phyloP scores from a whole-genome alignment of 2,113 vertebrate genomes.

The Asarcornis scutulata region DNA sequence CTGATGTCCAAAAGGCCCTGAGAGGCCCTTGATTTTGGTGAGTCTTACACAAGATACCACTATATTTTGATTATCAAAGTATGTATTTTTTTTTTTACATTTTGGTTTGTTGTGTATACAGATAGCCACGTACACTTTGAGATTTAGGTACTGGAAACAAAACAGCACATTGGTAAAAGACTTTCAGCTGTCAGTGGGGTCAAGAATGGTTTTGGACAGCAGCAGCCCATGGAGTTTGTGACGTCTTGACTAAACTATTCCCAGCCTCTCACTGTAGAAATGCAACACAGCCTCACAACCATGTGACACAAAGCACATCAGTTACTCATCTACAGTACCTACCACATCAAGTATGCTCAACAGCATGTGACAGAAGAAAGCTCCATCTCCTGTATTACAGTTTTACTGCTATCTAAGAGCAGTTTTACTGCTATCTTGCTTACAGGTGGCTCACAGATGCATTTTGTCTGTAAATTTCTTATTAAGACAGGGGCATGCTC shows the following conservation, averaged over 20 bases:
- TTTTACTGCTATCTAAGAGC: neutral
- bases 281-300: neutral
- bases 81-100: neutral
- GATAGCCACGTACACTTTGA: neutral
- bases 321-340: neutral
- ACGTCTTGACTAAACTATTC: neutral
- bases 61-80: neutral
- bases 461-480: neutral
- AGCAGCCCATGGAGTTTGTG: neutral
- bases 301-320: neutral
- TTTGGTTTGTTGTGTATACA: neutral
- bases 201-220: neutral
- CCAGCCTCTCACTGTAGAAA: accelerated
- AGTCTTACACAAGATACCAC: neutral
- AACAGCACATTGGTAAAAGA: neutral
- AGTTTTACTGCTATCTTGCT: neutral
- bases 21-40: neutral
- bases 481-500: neutral
- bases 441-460: neutral
- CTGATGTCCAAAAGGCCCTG: neutral
- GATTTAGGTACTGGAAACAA: neutral
- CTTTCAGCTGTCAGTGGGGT: neutral
- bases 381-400: neutral
- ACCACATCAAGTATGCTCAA: neutral
- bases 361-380: neutral